Percentiles rank a stretch among this genome's conserved stretches.
These are phyloP conservation scores for Crocodylus rhombifer DNA, from an alignment of 2,797 vertebrate genomes.

Conservation along the genomic window DNA sequence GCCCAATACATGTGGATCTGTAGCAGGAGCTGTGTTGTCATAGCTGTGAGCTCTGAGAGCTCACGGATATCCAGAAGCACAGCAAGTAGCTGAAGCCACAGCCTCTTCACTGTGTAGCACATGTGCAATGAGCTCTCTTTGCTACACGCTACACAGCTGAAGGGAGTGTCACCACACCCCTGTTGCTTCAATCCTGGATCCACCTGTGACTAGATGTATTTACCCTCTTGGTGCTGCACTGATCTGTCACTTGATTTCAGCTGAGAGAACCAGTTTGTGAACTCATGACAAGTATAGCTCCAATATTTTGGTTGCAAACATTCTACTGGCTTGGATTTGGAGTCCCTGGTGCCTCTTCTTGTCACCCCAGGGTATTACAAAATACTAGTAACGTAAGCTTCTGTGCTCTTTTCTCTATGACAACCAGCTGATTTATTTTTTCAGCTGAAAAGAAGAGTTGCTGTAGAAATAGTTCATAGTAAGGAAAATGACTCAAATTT, in stretches of 20 bases:
- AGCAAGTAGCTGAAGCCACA: no score
- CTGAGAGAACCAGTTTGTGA: background rate
- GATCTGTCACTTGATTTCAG: slow-evolving; percentile 23
- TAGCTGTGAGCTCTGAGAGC: no score
- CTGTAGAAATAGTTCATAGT: background rate
- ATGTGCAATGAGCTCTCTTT: no score
- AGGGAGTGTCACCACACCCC: no score
- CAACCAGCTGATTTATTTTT: slow-evolving; percentile 2
- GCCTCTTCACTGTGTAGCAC: no score
- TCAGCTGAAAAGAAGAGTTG: background rate
- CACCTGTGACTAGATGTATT: background rate
- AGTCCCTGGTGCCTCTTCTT: slow-evolving; percentile 25
- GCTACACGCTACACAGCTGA: no score
- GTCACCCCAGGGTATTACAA: background rate
- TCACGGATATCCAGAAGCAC: no score
- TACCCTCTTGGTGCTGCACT: background rate
- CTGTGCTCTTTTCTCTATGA: background rate
- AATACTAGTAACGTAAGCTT: background rate
- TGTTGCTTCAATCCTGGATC: no score
- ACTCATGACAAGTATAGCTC: slow-evolving; percentile 32
- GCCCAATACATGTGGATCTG: no score
- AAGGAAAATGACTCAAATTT: background rate
- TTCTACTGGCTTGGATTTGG: background rate
- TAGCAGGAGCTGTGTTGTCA: no score
- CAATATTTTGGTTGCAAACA: background rate